Base-by-base conservation (phyloP, 2,888 invertebrate genomes). In the Microdon myrmicae region DNA sequence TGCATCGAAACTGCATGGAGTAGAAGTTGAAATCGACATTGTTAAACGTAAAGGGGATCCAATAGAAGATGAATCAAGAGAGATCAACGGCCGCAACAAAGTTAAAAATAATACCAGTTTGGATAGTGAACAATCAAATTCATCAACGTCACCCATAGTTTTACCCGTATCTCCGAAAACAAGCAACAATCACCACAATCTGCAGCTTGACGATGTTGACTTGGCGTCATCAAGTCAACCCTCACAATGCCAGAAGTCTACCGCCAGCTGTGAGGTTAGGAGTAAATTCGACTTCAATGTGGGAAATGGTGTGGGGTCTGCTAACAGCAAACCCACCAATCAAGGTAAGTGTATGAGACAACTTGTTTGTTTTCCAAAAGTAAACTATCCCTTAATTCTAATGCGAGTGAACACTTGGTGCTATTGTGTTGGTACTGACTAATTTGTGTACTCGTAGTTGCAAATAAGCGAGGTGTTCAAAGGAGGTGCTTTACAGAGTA, bases 11-110 rank as follows among this genome's bases (percentile, higher is more conserved):
- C 86, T 97, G 17, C 97, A 96, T 76, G 89, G 89, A 69, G 92
- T 93, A 0, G 94, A 96, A 75, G 94, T 97, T 12, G 90, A 94
- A 73, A 94, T 97, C 71, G 88, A 92, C 74, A 90, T 97, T 59
- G 81, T 94, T 68, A 92, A 93, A 81, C 88, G 91, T 1, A 93
- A 93, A 76, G 89, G 90, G 66, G 91, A 92, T 73, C 79, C 79
- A 51, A 73, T 80, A 53, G 77, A 77, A 44, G 74, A 75, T 28
- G 78, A 76, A 29, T 47, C 31, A 55, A 32, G 32, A 32, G 73
- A 71, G 55, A 74, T 72, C 64, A 74, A 74, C 68, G 74, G 70
- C 68, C 72, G 70, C 53, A 71, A 68, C 60, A 73, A 70, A 69
- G 72, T 68, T 54, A 61, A 58, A 39, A 59, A 56, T 47, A 55